These are phyloP conservation scores for Wiebesia pumilae DNA, from an alignment of 1,140 invertebrate genomes.

Conservation along the genomic window DNA sequence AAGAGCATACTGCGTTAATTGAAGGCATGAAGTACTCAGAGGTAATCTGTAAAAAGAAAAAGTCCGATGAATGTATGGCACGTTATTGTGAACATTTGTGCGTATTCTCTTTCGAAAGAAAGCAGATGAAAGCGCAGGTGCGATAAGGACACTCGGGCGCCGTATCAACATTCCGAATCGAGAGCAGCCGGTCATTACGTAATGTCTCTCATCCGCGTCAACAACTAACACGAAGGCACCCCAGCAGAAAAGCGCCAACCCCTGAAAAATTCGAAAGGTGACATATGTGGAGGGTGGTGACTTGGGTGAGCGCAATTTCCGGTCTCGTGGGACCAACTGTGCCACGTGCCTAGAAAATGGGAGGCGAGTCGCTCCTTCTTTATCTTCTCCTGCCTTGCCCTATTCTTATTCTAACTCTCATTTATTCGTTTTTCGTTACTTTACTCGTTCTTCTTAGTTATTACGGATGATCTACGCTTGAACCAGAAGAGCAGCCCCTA, in stretches of 20 bases:
- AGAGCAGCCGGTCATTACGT: background rate
- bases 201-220: background rate
- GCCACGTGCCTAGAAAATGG: conserved; percentile 13
- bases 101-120: no score
- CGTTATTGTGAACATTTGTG: background rate
- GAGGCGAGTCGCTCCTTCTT: background rate
- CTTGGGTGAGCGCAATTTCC: background rate
- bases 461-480: background rate
- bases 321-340: conserved; percentile 6
- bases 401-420: background rate
- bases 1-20: background rate
- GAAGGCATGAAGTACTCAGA: no score
- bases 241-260: background rate
- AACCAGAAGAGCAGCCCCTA: conserved; percentile 13
- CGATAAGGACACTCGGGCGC: background rate
- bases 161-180: background rate
- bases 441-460: background rate
- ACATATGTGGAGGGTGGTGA: background rate
- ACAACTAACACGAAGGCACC: no score
- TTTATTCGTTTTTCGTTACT: background rate
- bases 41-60: no score
- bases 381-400: background rate
- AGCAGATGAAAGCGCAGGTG: background rate
- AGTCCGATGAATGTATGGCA: background rate
- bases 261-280: conserved; percentile 1